These are phyloP conservation scores for Agapetus fuscipes DNA, from an alignment of 2,888 invertebrate species.

Conservation along the genomic window DNA sequence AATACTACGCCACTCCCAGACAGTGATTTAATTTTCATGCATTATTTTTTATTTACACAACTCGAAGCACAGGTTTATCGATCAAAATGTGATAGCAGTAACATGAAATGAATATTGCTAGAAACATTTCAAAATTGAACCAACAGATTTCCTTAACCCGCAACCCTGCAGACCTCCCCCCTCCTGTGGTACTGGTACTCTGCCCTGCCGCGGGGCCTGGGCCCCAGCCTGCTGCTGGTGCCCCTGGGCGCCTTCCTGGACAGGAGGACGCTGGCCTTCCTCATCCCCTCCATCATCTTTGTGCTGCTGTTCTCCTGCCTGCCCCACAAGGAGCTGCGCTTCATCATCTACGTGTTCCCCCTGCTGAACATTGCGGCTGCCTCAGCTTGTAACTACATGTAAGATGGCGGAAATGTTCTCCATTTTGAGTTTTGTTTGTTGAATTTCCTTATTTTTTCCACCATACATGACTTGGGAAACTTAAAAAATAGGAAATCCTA, in stretches of 20 bases:
- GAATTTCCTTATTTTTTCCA: background rate
- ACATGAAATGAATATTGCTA: no score
- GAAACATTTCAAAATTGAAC: no score
- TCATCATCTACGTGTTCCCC: constrained; percentile 96
- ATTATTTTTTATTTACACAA: no score
- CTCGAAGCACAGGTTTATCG: no score
- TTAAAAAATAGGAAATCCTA: constrained; percentile 2
- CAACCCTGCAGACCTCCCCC: constrained; percentile 64
- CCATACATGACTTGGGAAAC: background rate
- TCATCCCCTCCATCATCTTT: constrained; percentile 65
- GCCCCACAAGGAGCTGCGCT: constrained; percentile 96
- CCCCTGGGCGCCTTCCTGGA: constrained; percentile 71
- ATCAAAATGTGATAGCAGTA: no score
- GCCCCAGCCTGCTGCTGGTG: constrained; percentile 67
- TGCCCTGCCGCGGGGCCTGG: constrained; percentile 87
- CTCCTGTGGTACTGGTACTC: constrained; percentile 99
- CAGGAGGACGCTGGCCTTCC: constrained; percentile 55
- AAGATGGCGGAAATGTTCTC: constrained; percentile 41
- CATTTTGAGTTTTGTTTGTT: no score
- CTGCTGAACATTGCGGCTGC: constrained; percentile 85
- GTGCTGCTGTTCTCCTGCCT: constrained; percentile 87
- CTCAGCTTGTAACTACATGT: constrained; percentile 80
- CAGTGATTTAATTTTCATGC: no score
- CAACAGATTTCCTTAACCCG: constrained; percentile 5
- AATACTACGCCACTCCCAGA: no score